Evolutionary conservation across 2,113 vertebrate species (phyloP), one percentile per base, ranked within the genome.

Genomic region (Colossoma macropomum): DNA sequence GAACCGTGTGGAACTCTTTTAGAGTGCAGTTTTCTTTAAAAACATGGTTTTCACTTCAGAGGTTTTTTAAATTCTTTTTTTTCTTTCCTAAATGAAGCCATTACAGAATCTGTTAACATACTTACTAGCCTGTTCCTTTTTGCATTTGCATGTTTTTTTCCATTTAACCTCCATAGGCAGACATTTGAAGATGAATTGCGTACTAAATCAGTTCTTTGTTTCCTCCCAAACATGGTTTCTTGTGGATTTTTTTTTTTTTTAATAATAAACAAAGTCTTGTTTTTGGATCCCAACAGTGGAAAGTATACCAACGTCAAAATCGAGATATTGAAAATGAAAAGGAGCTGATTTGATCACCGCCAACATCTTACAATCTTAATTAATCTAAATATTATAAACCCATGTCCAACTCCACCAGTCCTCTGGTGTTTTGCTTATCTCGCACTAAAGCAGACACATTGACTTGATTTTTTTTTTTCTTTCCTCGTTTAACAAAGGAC

Each of bases 401-500:
- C 15, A 85, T 88, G 91, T 93, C 92, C 92, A 91, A 92, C 90
- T 90, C 68, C 88, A 89, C 74, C 86, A 83, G 82, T 91, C 86
- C 85, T 85, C 72, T 82, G 89, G 81, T 50, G 84, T n/a, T 48
- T 41, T 23, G 68, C 68, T 62, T 88, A 86, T 80, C 19, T 84
- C 86, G 87, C 82, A 1, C 63, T 84, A 86, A 90, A 85, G 66
- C 75, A 52, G 71, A 86, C 60, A 83, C 85, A 79, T 85, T 76
- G 87, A 87, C 90, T 88, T 2, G 82, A 82, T 83, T 91, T 89
- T 80, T 28, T 32, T 30, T 27, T 21, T 21, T 3, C 23, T 45
- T 84, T 86, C 77, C 86, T 89, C 89, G 87, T 88, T 91, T 89
- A 84, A 93, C 92, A 92, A 97, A 96, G 95, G 95, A 91, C 92